Percentiles rank a stretch among this genome's conserved stretches.
These are phyloP conservation scores for Toxotes jaculatrix DNA, from an alignment of 2,113 vertebrate species.

Conservation along the genomic window DNA sequence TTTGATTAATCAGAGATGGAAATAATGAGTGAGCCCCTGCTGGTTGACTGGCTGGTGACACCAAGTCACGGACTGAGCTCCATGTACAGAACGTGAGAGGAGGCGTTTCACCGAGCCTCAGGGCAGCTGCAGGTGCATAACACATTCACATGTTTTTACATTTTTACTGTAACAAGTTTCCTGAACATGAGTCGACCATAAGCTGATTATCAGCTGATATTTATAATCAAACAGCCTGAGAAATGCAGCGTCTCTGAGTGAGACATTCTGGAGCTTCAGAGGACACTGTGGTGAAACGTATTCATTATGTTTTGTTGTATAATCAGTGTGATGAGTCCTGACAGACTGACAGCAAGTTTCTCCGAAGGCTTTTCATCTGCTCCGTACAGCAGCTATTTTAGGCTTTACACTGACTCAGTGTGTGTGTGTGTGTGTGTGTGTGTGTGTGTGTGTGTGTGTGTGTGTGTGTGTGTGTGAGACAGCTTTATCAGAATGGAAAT, in stretches of 20 bases:
- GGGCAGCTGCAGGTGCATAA: no score
- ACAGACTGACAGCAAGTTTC: constrained; percentile 45
- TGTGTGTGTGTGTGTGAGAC: background rate
- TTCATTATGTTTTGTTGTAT: constrained; percentile 42
- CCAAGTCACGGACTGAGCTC: no score
- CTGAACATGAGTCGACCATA: no score
- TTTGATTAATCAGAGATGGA: no score
- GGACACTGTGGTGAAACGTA: constrained; percentile 1
- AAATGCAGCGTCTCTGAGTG: background rate
- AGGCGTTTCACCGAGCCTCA: no score
- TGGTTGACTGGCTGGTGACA: no score
- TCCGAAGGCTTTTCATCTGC: constrained; percentile 46
- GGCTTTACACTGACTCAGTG: constrained; percentile 17
- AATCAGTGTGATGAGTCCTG: constrained; percentile 49
- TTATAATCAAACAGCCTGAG: no score
- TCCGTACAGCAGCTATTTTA: constrained; percentile 35
- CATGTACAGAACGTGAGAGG: no score
- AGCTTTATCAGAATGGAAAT: constrained; percentile 20
- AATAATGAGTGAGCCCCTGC: no score
- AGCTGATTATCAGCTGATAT: no score
- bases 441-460: constrained; percentile 12
- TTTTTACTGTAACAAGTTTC: no score
- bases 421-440: constrained; percentile 12
- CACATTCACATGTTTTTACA: no score
- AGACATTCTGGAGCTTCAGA: background rate